Evolutionary conservation across 2,888 invertebrate species (phyloP), one percentile per base, ranked within the genome.

Genomic region (Patella caerulea): DNA sequence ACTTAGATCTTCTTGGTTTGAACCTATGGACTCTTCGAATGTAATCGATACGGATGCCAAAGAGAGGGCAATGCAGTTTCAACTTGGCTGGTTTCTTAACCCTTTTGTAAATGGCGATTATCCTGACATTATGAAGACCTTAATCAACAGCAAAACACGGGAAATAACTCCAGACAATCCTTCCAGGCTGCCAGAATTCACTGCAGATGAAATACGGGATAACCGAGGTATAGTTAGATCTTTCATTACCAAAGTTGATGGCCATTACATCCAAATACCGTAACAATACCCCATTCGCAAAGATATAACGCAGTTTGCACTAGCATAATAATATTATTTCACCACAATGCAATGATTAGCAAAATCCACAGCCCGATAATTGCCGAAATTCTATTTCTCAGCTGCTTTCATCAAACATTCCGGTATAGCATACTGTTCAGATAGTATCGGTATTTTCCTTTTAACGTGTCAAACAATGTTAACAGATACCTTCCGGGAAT

Each of bases 81-180:
- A 24, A 24, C 12, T 65, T 24, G 65, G 65, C 24, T 19, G 19
- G 11, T 24, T 24, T 24, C 24, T 65, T 14, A 15, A 65, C 14
- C 65, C 65, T 12, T 65, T 59, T 9, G 7, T 65, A 65, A 65
- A 24, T 65, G 65, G 65, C 24, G 94, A 95, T 91, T 95, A 88
- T 72, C 87, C 87, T 0, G 80, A 82, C 29, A 80, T 83, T 3
- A 87, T 89, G 86, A 88, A 86, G 73, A 29, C 77, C 12, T 55
- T 71, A 19, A 74, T 86, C 34, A 73, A n/a, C 17, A 72, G 73
- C 17, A 80, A 82, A 72, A 79, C 76, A 45, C 70, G 12, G 14
- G 76, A 76, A 19, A 11, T 79, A 14, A 75, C 65, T n/a, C 45
- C 45, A 7, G 53, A 71, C 19, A 69, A 69, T 19, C 54, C 54